A percentile compares a stretch with the other conserved stretches of the same genome.
phyloP scores from a whole-genome alignment of 2,888 invertebrate genomes.

The Plusia festucae region DNA sequence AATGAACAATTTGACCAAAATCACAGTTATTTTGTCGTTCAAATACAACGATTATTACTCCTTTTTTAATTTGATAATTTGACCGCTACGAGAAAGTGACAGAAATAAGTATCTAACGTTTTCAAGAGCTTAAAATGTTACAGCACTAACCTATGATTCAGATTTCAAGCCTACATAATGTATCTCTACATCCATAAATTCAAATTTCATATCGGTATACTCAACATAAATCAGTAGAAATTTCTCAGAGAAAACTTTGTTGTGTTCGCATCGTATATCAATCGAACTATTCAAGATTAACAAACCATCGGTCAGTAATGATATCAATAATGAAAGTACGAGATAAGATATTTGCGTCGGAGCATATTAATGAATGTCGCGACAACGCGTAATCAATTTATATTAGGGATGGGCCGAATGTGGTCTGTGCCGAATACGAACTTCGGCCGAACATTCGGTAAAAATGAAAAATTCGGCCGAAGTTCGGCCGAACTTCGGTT shows the following conservation, averaged over 20 bases:
- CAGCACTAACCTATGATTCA: background rate
- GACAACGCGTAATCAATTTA: slow-evolving; percentile 87
- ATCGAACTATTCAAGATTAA: slow-evolving; percentile 69
- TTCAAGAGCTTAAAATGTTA: background rate
- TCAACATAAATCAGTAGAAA: slow-evolving; percentile 52
- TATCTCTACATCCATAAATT: slow-evolving; percentile 21
- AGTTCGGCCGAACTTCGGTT: no score
- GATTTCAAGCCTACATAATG: background rate
- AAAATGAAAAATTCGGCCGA: no score
- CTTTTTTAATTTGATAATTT: no score
- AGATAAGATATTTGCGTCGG: slow-evolving; percentile 83
- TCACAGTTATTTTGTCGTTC: no score
- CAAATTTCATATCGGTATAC: slow-evolving; percentile 31
- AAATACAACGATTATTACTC: no score
- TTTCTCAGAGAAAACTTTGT: slow-evolving; percentile 49
- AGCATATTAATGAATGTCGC: slow-evolving; percentile 83
- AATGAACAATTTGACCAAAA: no score
- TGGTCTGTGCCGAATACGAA: no score
- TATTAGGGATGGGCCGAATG: no score
- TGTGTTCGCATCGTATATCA: slow-evolving; percentile 61
- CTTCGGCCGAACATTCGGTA: no score
- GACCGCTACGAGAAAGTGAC: background rate
- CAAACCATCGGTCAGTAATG: slow-evolving; percentile 72
- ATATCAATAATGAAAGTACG: slow-evolving; percentile 78
- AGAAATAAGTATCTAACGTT: background rate